phyloP scores from a whole-genome alignment of 2,113 vertebrate species.

The Thymallus thymallus region DNA sequence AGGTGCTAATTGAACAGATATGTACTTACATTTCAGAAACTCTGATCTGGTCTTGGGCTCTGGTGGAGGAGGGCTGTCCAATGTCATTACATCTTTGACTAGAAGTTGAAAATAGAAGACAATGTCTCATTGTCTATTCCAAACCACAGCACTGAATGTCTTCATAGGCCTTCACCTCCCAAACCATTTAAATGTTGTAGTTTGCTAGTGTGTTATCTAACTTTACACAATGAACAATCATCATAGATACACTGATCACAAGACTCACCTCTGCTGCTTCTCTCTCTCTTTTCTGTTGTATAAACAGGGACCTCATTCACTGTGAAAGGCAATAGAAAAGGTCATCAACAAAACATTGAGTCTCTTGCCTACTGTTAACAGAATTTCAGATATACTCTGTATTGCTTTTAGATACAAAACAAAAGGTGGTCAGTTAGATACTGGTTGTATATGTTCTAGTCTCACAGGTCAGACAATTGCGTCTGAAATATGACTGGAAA shows the following conservation, averaged over 20 bases:
- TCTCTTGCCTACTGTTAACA: neutral
- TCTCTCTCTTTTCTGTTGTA: conserved; percentile 70
- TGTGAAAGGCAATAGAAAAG: conserved; percentile 37
- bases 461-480: neutral
- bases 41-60: conserved; percentile 72
- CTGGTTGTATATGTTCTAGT: neutral
- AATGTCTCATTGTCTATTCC: conserved; percentile 3
- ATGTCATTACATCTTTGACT: conserved; percentile 67
- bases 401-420: neutral
- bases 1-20: no score
- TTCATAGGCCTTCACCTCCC: conserved; percentile 13
- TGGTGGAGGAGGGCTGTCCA: conserved; percentile 63
- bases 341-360: neutral
- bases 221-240: conserved; percentile 24
- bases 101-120: conserved; percentile 21
- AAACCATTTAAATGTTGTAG: conserved; percentile 7
- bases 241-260: neutral
- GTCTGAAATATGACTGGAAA: no score
- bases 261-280: conserved; percentile 70
- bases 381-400: neutral
- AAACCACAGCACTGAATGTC: neutral
- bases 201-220: conserved; percentile 26
- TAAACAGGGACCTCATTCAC: conserved; percentile 78
- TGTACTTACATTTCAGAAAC: conserved; percentile 76
- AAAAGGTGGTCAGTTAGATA: neutral